Base-by-base conservation (phyloP, 35 echinoderm and acorn worm species). In the Nesometra sesokonis region DNA sequence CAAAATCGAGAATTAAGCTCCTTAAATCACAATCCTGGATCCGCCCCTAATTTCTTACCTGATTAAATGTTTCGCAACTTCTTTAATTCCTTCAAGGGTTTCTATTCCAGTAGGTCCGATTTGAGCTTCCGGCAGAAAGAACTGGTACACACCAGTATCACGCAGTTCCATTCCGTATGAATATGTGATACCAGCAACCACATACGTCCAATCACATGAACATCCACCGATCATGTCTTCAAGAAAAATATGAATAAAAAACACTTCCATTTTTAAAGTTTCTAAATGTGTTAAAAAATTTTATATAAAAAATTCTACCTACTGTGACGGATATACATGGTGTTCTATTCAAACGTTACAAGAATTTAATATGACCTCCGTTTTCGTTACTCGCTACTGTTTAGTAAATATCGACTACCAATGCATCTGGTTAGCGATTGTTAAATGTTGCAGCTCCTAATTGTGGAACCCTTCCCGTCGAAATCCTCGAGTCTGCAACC, bases 61-160 rank as follows among this genome's bases (percentile, higher is more conserved):
- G 52, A 67, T 67, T 67, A 67, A 67, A 67, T 67, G 52, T 67
- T 36, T 34, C 11, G 17, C 35, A 11, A 39, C 30, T 39, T 83
- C 81, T 38, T 83, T 83, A 36, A 83, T 11, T 30, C 81, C 81
- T 35, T 35, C 81, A 38, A 83, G 38, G 9, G 81, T 83, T 38
- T 83, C 81, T 30, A 83, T 83, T 30, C 34, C 81, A 9, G 81
- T 83, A 5, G 81, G 81, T 29, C 38, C 81, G 38, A 83, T 83
- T 83, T 83, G 81, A 37, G 37, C 81, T 83, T 83, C 81, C 17
- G 81, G 81, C 5, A 83, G 81, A 30, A 83, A 37, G 81, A 83
- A 83, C 27, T 35, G 11, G 35, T 83, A 37, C n/a, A 23, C 35
- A 30, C 81, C 81, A 11, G 34, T 83, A 39, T 83, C 81, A 11